Percentiles rank a stretch among this genome's conserved stretches.
phyloP scores from a whole-genome alignment of 2,113 vertebrate species.

The Chamaetylas fuelleborni region DNA sequence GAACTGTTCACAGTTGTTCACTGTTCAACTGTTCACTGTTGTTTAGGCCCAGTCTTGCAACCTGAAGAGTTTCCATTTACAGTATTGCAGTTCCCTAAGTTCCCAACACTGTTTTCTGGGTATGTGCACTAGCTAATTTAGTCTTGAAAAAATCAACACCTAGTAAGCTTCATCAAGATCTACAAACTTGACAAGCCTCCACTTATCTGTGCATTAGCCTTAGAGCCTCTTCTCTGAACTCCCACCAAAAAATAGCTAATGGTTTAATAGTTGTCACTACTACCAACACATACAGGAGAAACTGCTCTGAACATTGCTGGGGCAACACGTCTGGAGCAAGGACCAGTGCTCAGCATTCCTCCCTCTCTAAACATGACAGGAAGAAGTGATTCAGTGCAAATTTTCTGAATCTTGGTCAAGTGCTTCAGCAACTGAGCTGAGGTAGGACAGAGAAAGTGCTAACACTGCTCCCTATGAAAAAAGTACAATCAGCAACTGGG shows the following conservation, averaged over 20 bases:
- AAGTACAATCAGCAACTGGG: neutral
- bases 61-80: neutral
- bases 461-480: neutral
- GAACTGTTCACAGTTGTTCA: neutral
- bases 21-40: neutral
- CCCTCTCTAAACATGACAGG: neutral
- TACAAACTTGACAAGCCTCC: neutral
- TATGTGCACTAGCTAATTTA: neutral
- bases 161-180: neutral
- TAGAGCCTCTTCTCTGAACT: neutral
- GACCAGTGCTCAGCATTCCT: neutral
- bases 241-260: neutral
- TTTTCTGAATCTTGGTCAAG: neutral
- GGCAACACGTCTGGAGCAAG: neutral
- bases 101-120: neutral
- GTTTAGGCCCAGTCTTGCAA: neutral
- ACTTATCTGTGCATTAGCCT: neutral
- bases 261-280: neutral
- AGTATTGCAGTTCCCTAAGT: neutral
- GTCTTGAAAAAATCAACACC: neutral
- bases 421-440: neutral
- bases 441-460: neutral
- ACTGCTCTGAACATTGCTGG: neutral
- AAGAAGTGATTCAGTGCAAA: neutral
- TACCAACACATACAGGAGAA: neutral